These are phyloP conservation scores for Oceanites oceanicus DNA, from an alignment of 2,113 vertebrate species.

Conservation along the genomic window DNA sequence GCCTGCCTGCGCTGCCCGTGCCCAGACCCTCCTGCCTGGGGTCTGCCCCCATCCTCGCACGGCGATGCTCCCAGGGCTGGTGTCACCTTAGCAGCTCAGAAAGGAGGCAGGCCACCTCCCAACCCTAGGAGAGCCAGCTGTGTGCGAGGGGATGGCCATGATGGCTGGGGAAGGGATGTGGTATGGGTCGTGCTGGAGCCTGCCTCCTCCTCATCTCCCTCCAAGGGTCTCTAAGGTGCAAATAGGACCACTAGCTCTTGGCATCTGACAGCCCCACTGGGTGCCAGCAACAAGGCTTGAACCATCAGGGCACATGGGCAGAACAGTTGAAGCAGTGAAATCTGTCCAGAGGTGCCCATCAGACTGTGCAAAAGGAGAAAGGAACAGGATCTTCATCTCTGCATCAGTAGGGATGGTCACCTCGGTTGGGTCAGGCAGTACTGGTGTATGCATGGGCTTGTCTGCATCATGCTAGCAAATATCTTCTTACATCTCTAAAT, in stretches of 20 bases:
- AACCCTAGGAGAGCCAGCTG: not conserved
- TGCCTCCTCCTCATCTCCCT: not conserved
- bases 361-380: not conserved
- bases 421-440: not conserved
- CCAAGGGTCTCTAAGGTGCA: not conserved
- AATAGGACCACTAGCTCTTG: not conserved
- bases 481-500: not conserved
- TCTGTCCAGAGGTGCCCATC: not conserved
- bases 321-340: not conserved
- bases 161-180: not conserved
- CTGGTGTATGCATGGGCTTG: not conserved
- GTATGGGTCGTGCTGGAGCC: accelerated
- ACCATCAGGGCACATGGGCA: not conserved
- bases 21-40: accelerated
- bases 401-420: not conserved
- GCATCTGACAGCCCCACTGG: not conserved
- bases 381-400: not conserved
- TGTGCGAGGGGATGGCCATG: not conserved
- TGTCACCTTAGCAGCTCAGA: not conserved
- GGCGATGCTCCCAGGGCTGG: not conserved
- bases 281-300: not conserved
- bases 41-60: not conserved
- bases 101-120: not conserved
- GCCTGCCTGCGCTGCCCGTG: not conserved
- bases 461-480: not conserved